These are phyloP conservation scores for Dendrolimus kikuchii DNA, from an alignment of 1,140 invertebrate genomes.

Conservation along the genomic window DNA sequence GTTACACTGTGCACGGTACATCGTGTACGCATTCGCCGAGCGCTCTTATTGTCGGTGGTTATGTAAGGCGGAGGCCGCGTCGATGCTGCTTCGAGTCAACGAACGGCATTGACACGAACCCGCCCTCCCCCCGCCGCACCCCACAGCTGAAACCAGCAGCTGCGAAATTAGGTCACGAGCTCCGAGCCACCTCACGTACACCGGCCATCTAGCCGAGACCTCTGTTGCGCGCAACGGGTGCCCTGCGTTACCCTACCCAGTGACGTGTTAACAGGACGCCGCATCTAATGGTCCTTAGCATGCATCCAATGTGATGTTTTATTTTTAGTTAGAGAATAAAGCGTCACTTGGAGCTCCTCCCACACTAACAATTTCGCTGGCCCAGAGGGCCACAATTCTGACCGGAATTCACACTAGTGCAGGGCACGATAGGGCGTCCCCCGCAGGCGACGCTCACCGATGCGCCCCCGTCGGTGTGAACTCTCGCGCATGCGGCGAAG, in stretches of 20 bases:
- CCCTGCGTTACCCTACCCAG: slow-evolving; percentile 23
- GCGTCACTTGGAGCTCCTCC: too few species aligned
- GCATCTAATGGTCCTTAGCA: slow-evolving; percentile 41
- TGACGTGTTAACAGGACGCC: slow-evolving; percentile 33
- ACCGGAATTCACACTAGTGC: too few species aligned
- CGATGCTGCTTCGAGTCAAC: slow-evolving; percentile 64
- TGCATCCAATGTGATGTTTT: too few species aligned
- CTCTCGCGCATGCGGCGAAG: too few species aligned
- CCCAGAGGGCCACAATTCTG: too few species aligned
- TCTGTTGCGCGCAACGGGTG: slow-evolving; percentile 23
- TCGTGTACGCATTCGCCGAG: slow-evolving; percentile 40
- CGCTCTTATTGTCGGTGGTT: slow-evolving; percentile 62
- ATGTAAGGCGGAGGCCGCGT: slow-evolving; percentile 68
- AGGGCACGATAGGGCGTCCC: too few species aligned
- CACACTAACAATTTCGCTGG: too few species aligned
- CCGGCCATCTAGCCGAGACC: slow-evolving; percentile 41
- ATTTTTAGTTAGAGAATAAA: too few species aligned
- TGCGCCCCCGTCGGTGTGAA: too few species aligned
- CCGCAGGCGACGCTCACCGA: too few species aligned
- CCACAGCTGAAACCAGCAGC: slow-evolving; percentile 65
- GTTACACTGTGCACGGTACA: slow-evolving; percentile 34
- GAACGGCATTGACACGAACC: slow-evolving; percentile 68
- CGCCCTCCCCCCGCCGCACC: slow-evolving; percentile 31
- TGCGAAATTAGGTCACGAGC: slow-evolving; percentile 69
- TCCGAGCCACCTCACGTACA: slow-evolving; percentile 54